Evolutionary conservation across 1,140 invertebrate genomes (phyloP).

Genomic region (Sycophila sp.): DNA sequence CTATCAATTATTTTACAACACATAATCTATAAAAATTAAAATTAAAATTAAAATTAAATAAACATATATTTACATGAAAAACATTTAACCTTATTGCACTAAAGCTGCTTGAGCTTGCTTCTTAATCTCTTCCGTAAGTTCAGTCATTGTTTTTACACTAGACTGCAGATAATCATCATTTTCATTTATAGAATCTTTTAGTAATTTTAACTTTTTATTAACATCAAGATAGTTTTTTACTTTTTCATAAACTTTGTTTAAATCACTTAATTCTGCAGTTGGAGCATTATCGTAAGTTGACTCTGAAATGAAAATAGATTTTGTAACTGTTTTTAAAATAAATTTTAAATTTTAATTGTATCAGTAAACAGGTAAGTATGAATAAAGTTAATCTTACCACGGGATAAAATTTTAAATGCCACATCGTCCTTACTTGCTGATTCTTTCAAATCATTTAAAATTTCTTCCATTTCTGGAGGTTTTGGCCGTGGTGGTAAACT

Average conservation of each 20-base stretch:
- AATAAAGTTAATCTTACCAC: constrained; percentile 40
- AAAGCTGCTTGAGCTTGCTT: constrained; percentile 58
- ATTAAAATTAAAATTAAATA: too few relatives aligned
- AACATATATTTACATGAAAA: neutral
- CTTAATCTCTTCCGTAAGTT: constrained; percentile 56
- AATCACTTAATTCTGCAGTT: constrained; percentile 41
- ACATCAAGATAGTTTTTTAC: constrained; percentile 53
- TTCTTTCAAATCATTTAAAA: constrained; percentile 52
- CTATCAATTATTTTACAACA: too few relatives aligned
- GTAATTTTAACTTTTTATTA: constrained; percentile 49
- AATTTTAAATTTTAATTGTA: neutral
- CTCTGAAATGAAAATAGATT: constrained; percentile 30
- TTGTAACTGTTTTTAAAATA: neutral
- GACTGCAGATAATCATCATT: constrained; percentile 44
- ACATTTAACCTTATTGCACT: constrained; percentile 28
- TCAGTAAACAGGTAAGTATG: neutral
- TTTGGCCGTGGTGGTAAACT: constrained; percentile 51
- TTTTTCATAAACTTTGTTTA: constrained; percentile 51
- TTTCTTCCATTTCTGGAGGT: constrained; percentile 48
- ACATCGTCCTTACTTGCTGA: constrained; percentile 44
- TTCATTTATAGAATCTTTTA: constrained; percentile 45
- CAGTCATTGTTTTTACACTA: constrained; percentile 50
- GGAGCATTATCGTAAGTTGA: constrained; percentile 34
- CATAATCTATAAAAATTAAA: too few relatives aligned
- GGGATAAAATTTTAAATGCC: constrained; percentile 50